Evolutionary conservation across 2,888 invertebrate species (phyloP).

Genomic region (Dermolepida albohirtum): DNA sequence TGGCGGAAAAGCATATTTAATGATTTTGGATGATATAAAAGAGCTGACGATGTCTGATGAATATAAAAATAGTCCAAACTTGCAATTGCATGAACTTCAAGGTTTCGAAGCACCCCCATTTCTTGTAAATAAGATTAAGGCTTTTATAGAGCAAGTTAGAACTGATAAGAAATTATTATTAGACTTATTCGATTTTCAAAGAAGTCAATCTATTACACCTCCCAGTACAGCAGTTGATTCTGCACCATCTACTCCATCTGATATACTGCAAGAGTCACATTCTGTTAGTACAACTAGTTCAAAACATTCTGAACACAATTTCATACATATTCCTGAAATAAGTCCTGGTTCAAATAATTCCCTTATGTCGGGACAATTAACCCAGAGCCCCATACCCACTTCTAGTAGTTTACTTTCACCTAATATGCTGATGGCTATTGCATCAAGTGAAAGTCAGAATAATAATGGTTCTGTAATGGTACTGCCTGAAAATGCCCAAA

Average conservation of each 20-base stretch:
- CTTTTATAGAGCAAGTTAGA: conserved; percentile 69
- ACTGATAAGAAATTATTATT: conserved; percentile 57
- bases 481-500: conserved; percentile 54
- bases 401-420: conserved; percentile 56
- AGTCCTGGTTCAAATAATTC: conserved; percentile 63
- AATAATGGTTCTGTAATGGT: conserved; percentile 51
- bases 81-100: conserved; percentile 75
- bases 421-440: conserved; percentile 55
- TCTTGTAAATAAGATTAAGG: conserved; percentile 80
- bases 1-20: conserved; percentile 82
- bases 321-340: conserved; percentile 63
- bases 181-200: conserved; percentile 59
- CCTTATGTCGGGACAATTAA: conserved; percentile 59
- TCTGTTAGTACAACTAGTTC: conserved; percentile 55
- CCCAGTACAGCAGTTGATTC: conserved; percentile 61
- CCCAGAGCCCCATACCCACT: conserved; percentile 57
- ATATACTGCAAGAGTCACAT: conserved; percentile 60
- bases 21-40: conserved; percentile 82
- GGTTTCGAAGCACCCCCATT: conserved; percentile 82
- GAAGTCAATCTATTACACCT: conserved; percentile 60
- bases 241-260: conserved; percentile 63
- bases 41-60: conserved; percentile 80
- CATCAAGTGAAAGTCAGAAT: conserved; percentile 49
- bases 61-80: conserved; percentile 74
- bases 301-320: conserved; percentile 57